phyloP scores from a whole-genome alignment of 2,797 vertebrate genomes.

The Amblyopsis hoosieri region DNA sequence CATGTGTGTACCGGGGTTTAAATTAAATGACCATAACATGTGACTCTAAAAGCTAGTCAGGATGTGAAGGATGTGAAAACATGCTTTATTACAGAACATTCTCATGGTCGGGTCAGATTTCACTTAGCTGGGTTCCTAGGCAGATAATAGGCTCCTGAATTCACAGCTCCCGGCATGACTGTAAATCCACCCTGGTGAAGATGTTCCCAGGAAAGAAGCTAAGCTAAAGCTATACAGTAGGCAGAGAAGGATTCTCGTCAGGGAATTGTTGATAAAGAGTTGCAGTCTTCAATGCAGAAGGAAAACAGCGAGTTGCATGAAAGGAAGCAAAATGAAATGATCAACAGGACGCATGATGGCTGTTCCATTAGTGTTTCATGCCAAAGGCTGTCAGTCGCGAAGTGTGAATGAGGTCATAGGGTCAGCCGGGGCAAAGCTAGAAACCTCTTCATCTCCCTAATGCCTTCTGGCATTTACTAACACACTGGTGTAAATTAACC shows the following conservation, averaged over 20 bases:
- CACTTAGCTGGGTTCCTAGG: background rate
- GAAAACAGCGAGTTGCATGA: conserved; percentile 1
- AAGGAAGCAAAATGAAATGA: background rate
- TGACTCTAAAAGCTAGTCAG: conserved; percentile 37
- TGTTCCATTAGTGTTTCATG: background rate
- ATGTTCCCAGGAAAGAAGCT: conserved; percentile 35
- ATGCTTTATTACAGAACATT: conserved; percentile 34
- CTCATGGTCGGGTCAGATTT: conserved; percentile 9
- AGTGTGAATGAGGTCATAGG: background rate
- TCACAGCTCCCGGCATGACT: conserved; percentile 49
- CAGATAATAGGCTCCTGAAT: conserved; percentile 52
- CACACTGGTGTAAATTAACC: background rate
- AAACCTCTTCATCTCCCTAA: conserved; percentile 4
- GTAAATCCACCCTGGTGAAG: conserved; percentile 47
- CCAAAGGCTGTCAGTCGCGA: background rate
- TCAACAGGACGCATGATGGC: background rate
- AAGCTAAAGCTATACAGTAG: conserved; percentile 36
- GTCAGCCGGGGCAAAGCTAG: background rate
- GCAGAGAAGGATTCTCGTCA: conserved; percentile 19
- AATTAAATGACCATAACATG: conserved; percentile 5
- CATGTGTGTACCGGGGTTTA: conserved; percentile 8
- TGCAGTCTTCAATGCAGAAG: background rate
- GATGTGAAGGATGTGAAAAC: conserved; percentile 37
- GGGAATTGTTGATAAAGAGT: conserved; percentile 11
- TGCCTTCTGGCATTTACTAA: conserved; percentile 3